Evolutionary conservation across 2,113 vertebrate genomes (phyloP).

Genomic region (western clawed frog (Xenopus tropicalis)): UCB_Xtro_10.0 CM004444.2:127355501-127356000

Average conservation of each 20-base stretch:
- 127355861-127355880: slow-evolving; percentile 35
- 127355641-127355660: slow-evolving; percentile 71
- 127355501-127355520: too few relatives aligned
- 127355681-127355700: slow-evolving; percentile 65
- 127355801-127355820: slow-evolving; percentile 50
- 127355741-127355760: slow-evolving; percentile 59
- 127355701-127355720: slow-evolving; percentile 68
- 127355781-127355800: slow-evolving; percentile 51
- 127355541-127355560: too few relatives aligned
- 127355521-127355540: too few relatives aligned
- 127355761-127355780: slow-evolving; percentile 51
- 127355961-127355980: too few relatives aligned
- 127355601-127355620: slow-evolving; percentile 66
- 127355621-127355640: slow-evolving; percentile 74
- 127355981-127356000: too few relatives aligned
- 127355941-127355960: not conserved
- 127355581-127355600: slow-evolving; percentile 65
- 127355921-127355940: slow-evolving; percentile 30
- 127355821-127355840: slow-evolving; percentile 51
- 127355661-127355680: slow-evolving; percentile 66
- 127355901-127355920: not conserved
- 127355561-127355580: slow-evolving; percentile 44
- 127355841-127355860: slow-evolving; percentile 44
- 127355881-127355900: slow-evolving; percentile 27
- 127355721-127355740: slow-evolving; percentile 57